phyloP scores from a whole-genome alignment of 2,888 invertebrate genomes.

The Protodeltote pygarga region DNA sequence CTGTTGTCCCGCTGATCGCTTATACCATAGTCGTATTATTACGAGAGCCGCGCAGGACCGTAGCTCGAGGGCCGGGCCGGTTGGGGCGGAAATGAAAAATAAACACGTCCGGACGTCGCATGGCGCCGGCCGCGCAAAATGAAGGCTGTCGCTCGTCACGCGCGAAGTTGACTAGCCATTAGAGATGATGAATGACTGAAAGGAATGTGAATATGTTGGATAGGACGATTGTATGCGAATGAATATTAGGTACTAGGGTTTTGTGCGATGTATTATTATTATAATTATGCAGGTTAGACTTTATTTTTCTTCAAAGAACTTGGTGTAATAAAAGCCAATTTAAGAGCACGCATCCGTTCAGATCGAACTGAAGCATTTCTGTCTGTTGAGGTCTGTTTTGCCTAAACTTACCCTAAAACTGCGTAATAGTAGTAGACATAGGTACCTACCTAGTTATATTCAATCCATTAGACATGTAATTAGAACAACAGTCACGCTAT shows the following conservation, averaged over 20 bases:
- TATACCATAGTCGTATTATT: conserved; percentile 11
- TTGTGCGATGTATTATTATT: background rate
- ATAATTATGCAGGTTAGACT: background rate
- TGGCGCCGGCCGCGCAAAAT: conserved; percentile 78
- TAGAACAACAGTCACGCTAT: background rate
- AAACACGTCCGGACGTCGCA: conserved; percentile 81
- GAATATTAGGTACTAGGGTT: background rate
- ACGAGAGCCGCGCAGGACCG: conserved; percentile 56
- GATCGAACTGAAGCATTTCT: too few relatives aligned
- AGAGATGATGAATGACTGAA: conserved; percentile 20
- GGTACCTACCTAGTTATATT: conserved; percentile 15
- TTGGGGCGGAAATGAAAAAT: conserved; percentile 85
- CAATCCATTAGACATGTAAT: too few relatives aligned
- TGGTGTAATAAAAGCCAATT: too few relatives aligned
- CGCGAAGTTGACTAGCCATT: conserved; percentile 22
- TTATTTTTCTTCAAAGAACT: too few relatives aligned
- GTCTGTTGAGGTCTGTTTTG: too few relatives aligned
- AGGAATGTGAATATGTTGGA: background rate
- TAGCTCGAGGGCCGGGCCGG: conserved; percentile 65
- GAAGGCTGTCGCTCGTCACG: conserved; percentile 64
- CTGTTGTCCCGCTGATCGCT: conserved; percentile 21
- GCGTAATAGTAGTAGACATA: background rate
- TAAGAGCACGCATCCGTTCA: too few relatives aligned
- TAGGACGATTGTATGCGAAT: background rate
- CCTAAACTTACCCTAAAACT: too few relatives aligned